Conservation (phyloP, 2,888 invertebrate genomes). For the Tipula helvola region DNA sequence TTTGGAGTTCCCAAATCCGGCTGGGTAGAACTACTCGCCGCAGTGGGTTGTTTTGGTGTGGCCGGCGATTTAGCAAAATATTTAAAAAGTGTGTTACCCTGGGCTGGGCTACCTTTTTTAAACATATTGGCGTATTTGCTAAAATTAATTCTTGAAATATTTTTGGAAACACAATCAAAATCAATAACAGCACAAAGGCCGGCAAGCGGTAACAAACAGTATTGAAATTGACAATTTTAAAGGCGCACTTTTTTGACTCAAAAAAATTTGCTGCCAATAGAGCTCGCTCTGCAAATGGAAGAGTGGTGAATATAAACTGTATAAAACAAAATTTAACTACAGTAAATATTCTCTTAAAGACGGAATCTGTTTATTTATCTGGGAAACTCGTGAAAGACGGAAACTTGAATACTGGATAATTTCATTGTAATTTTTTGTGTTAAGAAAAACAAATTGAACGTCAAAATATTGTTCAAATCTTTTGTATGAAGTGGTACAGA, state of each 20-base stretch:
- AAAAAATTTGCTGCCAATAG: neutral
- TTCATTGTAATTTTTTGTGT: too few relatives aligned
- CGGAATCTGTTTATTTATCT: too few relatives aligned
- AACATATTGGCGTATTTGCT: neutral
- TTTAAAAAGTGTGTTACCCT: conserved; percentile 53
- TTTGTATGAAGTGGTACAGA: too few relatives aligned
- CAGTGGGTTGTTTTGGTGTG: conserved; percentile 23
- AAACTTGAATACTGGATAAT: too few relatives aligned
- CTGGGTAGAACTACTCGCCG: conserved; percentile 30
- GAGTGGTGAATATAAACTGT: neutral
- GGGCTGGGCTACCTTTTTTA: conserved; percentile 8
- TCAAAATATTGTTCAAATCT: too few relatives aligned
- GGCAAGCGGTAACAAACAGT: neutral
- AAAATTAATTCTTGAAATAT: neutral
- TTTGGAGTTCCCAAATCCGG: conserved; percentile 7
- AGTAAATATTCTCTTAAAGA: too few relatives aligned
- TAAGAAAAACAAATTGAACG: too few relatives aligned
- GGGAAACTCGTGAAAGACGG: too few relatives aligned
- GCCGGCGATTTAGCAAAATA: conserved; percentile 53
- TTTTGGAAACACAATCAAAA: neutral
- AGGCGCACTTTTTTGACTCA: neutral
- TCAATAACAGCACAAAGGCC: neutral
- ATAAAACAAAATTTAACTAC: neutral
- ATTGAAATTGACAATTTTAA: neutral
- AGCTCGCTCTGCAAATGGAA: neutral